Evolutionary conservation across 2,888 invertebrate species (phyloP).

Genomic region (Aethes cnicana): DNA sequence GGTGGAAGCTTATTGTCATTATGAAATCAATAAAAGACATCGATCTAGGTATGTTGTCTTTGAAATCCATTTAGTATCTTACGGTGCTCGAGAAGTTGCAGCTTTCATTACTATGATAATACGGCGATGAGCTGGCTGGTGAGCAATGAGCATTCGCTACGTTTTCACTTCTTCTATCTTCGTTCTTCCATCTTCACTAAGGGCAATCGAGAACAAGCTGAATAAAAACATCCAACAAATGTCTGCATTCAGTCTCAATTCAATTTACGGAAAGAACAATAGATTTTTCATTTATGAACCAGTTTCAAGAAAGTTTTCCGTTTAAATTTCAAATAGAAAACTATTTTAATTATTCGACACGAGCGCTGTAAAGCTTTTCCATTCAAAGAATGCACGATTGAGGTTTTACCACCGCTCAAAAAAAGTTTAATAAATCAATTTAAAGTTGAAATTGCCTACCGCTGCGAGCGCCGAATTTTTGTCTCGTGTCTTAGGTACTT

Average conservation of each 20-base stretch:
- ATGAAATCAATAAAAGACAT: no score
- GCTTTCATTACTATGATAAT: background rate
- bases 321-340: background rate
- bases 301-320: no score
- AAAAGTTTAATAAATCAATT: constrained; percentile 31
- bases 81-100: background rate
- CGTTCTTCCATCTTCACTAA: no score
- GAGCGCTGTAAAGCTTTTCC: background rate
- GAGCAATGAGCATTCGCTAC: no score
- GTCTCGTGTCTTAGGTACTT: constrained; percentile 23
- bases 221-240: no score
- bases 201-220: no score
- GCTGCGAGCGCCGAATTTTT: constrained; percentile 23
- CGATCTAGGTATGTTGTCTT: no score
- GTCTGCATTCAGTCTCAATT: no score
- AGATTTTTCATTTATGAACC: no score
- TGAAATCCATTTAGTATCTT: background rate
- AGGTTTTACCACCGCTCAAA: constrained; percentile 12
- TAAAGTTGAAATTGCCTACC: constrained; percentile 30
- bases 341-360: background rate
- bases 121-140: background rate
- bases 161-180: no score
- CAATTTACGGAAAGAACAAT: no score
- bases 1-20: no score
- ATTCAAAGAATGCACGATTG: constrained; percentile 20